These are phyloP conservation scores for Trichacis sp. DNA, from an alignment of 2,888 invertebrate genomes.

Conservation along the genomic window DNA sequence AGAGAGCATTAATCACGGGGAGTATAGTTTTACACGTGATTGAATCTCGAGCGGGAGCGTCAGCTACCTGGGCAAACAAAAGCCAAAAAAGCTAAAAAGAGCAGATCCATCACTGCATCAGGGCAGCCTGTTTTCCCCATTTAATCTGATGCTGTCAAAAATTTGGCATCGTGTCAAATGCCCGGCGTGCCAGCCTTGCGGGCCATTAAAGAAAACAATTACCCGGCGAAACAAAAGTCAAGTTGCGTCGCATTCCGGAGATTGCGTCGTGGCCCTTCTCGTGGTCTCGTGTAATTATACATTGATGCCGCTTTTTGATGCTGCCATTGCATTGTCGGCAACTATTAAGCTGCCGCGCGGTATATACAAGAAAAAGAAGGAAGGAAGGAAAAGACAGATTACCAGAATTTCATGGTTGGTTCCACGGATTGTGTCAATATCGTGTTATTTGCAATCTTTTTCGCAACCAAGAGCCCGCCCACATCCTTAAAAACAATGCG, in stretches of 20 bases:
- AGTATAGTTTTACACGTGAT: no score
- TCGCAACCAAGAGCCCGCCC: conserved; percentile 47
- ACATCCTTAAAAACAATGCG: conserved; percentile 54
- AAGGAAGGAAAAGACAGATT: no score
- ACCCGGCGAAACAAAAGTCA: conserved; percentile 24
- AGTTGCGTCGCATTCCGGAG: conserved; percentile 29
- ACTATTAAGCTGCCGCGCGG: no score
- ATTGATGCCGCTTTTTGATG: background rate
- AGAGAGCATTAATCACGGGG: no score
- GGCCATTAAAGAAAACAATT: conserved; percentile 28
- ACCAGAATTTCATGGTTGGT: conserved; percentile 35
- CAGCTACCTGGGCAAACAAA: no score
- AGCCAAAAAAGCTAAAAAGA: no score
- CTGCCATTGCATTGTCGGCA: no score
- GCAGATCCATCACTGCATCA: no score
- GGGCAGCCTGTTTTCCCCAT: background rate
- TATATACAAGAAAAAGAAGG: no score
- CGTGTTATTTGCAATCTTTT: conserved; percentile 44
- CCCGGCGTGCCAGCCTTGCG: conserved; percentile 14
- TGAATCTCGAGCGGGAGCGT: no score
- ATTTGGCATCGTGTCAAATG: conserved; percentile 27
- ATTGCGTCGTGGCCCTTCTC: conserved; percentile 20
- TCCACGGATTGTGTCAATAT: conserved; percentile 41
- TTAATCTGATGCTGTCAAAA: conserved; percentile 14
- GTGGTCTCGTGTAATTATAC: conserved; percentile 1